These are phyloP conservation scores for Sternotherus odoratus DNA, from an alignment of 2,797 vertebrate genomes.

Conservation along the genomic window DNA sequence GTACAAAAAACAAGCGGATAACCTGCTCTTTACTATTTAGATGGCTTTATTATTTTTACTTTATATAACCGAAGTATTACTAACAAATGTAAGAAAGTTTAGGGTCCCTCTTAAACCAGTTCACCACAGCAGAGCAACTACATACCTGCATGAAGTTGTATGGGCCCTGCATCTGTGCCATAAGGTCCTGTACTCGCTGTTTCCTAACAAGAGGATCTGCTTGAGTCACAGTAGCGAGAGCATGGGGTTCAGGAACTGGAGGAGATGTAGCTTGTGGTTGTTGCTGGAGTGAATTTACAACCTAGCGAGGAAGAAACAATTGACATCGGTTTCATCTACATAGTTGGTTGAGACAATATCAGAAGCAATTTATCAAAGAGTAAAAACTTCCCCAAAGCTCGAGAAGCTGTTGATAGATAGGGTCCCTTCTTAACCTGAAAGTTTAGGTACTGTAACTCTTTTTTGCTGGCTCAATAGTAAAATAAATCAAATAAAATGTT, in stretches of 20 bases:
- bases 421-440: not conserved
- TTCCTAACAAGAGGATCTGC: slow-evolving; percentile 93
- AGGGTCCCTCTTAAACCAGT: not conserved
- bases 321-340: not conserved
- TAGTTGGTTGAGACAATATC: not conserved
- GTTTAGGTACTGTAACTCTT: not conserved
- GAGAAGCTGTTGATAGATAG: not conserved
- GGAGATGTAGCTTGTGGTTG: slow-evolving; percentile 88
- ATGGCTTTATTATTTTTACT: not conserved
- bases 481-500: not conserved
- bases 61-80: not conserved
- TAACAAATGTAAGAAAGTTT: not conserved
- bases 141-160: slow-evolving; percentile 99
- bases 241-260: slow-evolving; percentile 86
- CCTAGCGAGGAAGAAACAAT: slow-evolving; percentile 78
- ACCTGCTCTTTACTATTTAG: not conserved
- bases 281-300: slow-evolving; percentile 92
- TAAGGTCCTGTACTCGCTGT: slow-evolving; percentile 96
- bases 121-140: not conserved
- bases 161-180: slow-evolving; percentile 98
- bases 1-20: rapidly evolving
- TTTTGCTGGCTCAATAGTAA: not conserved
- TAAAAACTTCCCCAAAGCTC: not conserved
- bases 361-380: not conserved
- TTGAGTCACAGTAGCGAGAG: slow-evolving; percentile 83